Percentiles rank a stretch among this genome's conserved stretches.
phyloP scores from a whole-genome alignment of 2,888 invertebrate genomes.

The Clusia tigrina region DNA sequence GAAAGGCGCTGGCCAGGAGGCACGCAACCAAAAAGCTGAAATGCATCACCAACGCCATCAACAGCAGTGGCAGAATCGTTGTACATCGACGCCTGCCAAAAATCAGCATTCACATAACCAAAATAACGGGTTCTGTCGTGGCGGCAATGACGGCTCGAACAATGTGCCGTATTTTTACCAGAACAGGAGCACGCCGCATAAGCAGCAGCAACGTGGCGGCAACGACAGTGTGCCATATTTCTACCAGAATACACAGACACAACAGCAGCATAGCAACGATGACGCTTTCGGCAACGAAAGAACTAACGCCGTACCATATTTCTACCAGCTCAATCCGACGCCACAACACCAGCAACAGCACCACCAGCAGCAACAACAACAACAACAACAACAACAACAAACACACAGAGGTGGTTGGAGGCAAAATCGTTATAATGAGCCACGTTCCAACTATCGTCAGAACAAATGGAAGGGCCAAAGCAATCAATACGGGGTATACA shows the following conservation, averaged over 20 bases:
- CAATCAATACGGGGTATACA: not conserved
- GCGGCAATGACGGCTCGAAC: constrained; percentile 18
- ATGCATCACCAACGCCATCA: not conserved
- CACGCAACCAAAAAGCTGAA: not conserved
- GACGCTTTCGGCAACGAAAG: not conserved
- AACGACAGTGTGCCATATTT: constrained; percentile 22
- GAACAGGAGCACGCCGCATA: constrained; percentile 27
- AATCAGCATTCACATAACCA: constrained; percentile 26
- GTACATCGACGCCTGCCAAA: constrained; percentile 34
- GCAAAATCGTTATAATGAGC: not conserved
- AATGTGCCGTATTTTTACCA: constrained; percentile 32
- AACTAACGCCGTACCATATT: no score
- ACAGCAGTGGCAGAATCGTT: not conserved
- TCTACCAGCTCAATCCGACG: not conserved
- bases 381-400: not conserved
- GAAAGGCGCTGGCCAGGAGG: constrained; percentile 37
- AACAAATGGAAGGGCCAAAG: not conserved
- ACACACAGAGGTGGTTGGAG: not conserved
- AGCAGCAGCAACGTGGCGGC: constrained; percentile 33
- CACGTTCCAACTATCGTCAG: not conserved
- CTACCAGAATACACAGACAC: constrained; percentile 34
- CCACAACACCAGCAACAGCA: constrained; percentile 22
- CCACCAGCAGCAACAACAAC: constrained; percentile 22
- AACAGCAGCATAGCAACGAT: constrained; percentile 26
- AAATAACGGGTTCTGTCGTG: constrained; percentile 3